Evolutionary conservation across 2,797 vertebrate species (phyloP).

Genomic region (Gallirallus australis): DNA sequence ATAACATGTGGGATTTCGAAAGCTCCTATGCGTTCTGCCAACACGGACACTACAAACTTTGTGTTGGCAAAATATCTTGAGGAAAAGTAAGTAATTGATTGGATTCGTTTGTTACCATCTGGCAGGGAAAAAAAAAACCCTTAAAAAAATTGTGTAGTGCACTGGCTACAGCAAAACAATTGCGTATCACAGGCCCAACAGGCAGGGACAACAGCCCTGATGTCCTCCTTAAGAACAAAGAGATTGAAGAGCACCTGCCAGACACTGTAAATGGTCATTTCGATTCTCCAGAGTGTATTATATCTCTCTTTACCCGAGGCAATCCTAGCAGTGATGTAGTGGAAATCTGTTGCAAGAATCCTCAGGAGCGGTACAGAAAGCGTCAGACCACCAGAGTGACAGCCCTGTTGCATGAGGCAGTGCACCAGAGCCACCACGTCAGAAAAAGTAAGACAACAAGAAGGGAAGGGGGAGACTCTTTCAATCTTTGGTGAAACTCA

Average conservation of each 20-base stretch:
- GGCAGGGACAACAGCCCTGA: neutral
- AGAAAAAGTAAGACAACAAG: neutral
- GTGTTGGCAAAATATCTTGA: neutral
- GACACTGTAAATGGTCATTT: neutral
- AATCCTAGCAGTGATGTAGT: neutral
- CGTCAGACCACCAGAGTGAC: neutral
- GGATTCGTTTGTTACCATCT: neutral
- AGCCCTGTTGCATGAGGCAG: rapidly evolving
- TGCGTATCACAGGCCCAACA: rapidly evolving
- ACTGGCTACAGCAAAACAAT: neutral
- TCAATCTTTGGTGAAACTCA: neutral
- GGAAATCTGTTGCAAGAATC: neutral
- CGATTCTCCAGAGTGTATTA: neutral
- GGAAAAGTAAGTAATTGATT: neutral
- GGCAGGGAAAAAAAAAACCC: neutral
- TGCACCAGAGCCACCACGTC: neutral
- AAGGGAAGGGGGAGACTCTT: neutral
- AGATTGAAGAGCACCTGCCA: neutral
- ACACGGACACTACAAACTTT: neutral
- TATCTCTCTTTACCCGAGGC: neutral
- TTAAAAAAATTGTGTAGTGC: neutral
- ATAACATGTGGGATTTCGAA: neutral
- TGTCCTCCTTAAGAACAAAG: neutral
- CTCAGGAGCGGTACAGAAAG: neutral
- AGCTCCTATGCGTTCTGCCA: neutral